These are phyloP conservation scores for Habrosyne pyritoides DNA, from an alignment of 2,888 invertebrate genomes.

Conservation along the genomic window DNA sequence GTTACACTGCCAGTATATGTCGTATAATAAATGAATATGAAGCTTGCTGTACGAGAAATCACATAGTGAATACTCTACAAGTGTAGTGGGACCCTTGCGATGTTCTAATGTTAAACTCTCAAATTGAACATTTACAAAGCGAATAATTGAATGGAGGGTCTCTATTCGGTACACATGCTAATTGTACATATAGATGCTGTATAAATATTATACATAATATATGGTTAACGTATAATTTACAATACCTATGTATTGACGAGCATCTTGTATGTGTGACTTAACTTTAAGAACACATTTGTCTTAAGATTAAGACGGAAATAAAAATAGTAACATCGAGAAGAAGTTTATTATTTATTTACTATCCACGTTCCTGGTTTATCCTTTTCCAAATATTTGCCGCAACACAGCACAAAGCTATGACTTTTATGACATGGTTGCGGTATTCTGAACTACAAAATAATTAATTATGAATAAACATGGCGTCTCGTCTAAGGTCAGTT, in stretches of 20 bases:
- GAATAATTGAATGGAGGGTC: constrained; percentile 35
- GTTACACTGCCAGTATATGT: constrained; percentile 75
- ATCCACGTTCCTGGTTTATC: constrained; percentile 15
- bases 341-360: constrained; percentile 55
- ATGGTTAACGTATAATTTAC: constrained; percentile 65
- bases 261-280: constrained; percentile 76
- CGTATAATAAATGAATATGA: constrained; percentile 49
- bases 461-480: too few species aligned
- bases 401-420: neutral
- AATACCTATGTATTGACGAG: constrained; percentile 65
- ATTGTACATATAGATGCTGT: constrained; percentile 81
- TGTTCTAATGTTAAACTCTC: neutral
- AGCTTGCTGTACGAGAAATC: constrained; percentile 60
- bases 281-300: constrained; percentile 70
- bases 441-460: too few species aligned
- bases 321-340: constrained; percentile 76
- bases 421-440: too few species aligned
- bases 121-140: constrained; percentile 13
- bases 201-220: constrained; percentile 78
- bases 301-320: constrained; percentile 74
- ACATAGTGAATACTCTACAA: constrained; percentile 67
- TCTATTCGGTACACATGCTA: constrained; percentile 53
- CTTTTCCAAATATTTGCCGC: constrained; percentile 8
- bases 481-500: too few species aligned
- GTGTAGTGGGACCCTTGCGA: constrained; percentile 38